Base-by-base conservation (phyloP, 2,113 vertebrate genomes). In the Micronisus gabar region DNA sequence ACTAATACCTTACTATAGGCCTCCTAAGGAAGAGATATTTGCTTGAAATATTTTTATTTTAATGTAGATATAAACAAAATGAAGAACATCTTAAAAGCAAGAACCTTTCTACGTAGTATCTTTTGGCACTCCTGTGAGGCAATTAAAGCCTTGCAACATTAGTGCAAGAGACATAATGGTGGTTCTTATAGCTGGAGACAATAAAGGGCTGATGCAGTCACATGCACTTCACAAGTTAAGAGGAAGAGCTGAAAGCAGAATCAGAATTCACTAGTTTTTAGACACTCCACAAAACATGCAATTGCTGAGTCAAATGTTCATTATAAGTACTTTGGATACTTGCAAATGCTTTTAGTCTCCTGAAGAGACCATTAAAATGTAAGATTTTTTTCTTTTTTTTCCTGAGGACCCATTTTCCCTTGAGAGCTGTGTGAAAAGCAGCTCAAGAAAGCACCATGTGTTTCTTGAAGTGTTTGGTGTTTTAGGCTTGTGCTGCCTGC, bases 321-420 rank as follows among this genome's bases (percentile, higher is more conserved):
- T 93, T 93, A 6, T 30, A 87, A 94, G 43, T 87, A 79, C 62
- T 87, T 87, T 34, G 23, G 76, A 55, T 83, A 79, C 38, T 78
- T 78, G 55, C 50, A 91, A 90, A 91, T 89, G 84, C 70, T 86
- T 96, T 94, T 88, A 58, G 17, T 88, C 75, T 86, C 8, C 63
- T 82, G 84, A 73, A 68, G 73, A 87, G 47, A 72, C 19, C 66
- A 53, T 79, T 91, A 79, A 83, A 71, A 85, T 87, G 16, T 65
- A 82, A 80, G 62, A 23, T 34, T 26, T 47, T 47, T 61, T 23
- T 66, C 41, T 48, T 68, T 59, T 52, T 73, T 45, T 40, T 9
- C 6, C 68, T 21, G 10, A 61, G 66, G 66, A 88, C 43, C 30
- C 61, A n/a, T 90, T 94, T 96, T 76, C 67, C 34, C 23, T 23